Conservation (phyloP, 1,140 invertebrate genomes). For the Papilio polytes region DNA sequence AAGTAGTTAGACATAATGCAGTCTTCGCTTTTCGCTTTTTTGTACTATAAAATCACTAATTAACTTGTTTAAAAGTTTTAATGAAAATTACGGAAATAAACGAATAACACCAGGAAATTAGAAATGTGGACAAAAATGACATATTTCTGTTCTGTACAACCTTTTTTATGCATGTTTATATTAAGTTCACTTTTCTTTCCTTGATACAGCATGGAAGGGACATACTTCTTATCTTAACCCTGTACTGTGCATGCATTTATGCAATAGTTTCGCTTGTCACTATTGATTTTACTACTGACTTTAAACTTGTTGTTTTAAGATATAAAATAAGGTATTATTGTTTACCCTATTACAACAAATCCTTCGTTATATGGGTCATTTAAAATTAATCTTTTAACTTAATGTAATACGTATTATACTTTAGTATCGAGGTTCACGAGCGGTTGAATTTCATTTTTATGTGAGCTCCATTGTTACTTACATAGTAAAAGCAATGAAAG, state of each 20-base stretch:
- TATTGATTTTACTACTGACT: no score
- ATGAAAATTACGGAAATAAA: neutral
- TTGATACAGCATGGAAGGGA: no score
- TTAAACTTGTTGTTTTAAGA: no score
- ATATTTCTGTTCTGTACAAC: no score
- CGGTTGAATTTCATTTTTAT: constrained; percentile 35
- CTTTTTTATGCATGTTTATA: no score
- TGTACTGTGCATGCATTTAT: no score
- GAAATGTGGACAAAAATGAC: no score
- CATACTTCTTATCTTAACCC: no score
- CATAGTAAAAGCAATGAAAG: constrained; percentile 39
- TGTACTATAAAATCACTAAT: constrained; percentile 19
- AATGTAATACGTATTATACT: constrained; percentile 15
- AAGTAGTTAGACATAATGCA: constrained; percentile 28
- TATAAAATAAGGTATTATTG: neutral
- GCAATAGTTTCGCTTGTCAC: no score
- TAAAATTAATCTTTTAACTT: constrained; percentile 22
- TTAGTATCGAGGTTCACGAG: constrained; percentile 20
- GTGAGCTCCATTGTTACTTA: constrained; percentile 32
- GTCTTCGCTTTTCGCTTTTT: neutral
- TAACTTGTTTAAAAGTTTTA: neutral
- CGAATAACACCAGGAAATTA: neutral
- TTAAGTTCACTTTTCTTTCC: no score
- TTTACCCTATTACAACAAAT: neutral
- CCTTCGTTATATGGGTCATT: neutral